Conservation (phyloP, 2,797 vertebrate genomes). For the Choloepus didactylus region DNA sequence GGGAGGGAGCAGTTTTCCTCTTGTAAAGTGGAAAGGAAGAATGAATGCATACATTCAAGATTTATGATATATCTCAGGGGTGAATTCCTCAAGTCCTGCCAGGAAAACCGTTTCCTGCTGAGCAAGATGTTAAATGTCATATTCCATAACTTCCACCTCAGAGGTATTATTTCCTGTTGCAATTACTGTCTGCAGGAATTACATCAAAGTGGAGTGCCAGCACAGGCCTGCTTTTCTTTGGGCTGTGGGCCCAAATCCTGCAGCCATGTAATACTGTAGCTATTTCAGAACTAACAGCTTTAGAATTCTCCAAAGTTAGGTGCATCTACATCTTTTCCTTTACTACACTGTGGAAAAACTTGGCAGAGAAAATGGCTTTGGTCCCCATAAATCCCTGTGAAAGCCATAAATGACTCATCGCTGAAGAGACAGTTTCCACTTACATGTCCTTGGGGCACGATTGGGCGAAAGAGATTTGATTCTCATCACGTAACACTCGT, state of each 20-base stretch:
- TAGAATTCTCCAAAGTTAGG: not conserved
- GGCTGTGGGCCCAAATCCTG: constrained; percentile 31
- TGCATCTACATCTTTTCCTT: constrained; percentile 18
- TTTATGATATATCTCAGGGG: not conserved
- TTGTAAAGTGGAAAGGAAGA: not conserved
- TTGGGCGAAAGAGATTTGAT: not conserved
- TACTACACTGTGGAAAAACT: not conserved
- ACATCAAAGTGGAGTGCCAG: not conserved
- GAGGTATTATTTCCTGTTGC: constrained; percentile 11
- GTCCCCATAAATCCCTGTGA: not conserved
- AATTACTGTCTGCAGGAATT: constrained; percentile 45
- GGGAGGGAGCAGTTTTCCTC: not conserved
- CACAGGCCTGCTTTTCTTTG: not conserved
- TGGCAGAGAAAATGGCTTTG: constrained; percentile 38
- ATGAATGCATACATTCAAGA: not conserved
- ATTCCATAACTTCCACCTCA: not conserved
- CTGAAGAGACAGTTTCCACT: not conserved
- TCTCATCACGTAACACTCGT: not conserved
- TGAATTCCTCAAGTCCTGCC: not conserved
- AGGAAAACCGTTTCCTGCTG: constrained; percentile 19
- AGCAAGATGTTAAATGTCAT: not conserved
- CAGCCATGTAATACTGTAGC: not conserved
- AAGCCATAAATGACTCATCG: constrained; percentile 49
- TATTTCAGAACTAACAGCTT: constrained; percentile 14
- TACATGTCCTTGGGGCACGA: not conserved